Base-by-base conservation (phyloP, 2,797 vertebrate genomes). In the Gambusia yucatana region DNA sequence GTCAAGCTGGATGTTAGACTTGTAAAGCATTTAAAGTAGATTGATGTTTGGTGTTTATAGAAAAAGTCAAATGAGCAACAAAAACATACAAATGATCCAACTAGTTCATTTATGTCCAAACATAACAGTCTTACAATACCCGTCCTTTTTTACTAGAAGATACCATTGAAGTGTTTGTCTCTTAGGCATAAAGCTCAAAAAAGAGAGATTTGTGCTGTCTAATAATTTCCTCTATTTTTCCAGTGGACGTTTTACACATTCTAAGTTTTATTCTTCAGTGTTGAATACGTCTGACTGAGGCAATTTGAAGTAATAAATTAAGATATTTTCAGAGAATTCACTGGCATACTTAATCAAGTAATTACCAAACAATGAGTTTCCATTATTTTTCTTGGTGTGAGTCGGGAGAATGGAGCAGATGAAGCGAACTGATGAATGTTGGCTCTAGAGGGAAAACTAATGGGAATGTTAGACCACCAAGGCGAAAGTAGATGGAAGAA, bases 301-400 rank as follows among this genome's bases (percentile, higher is more conserved):
- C 48, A 20, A 73, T 39, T 55, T 55, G 50, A 65, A 33, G 16
- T 30, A 77, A 61, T 22, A 72, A n/a, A 78, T 39, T 0, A 78
- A 72, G 41, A 39, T 13, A 77, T 72, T 72, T 50, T 4, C 33
- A 46, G 48, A 78, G 46, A 55, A 46, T 61, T 48, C 25, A 5
- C n/a, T 50, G 36, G 16, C 30, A 20, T 16, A 28, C 59, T 74
- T 55, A 77, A 78, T 43, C 59, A 36, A 17, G 33, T 30, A 14
- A 84, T 76, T 75, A 78, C 16, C 69, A 55, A 78, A 73, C 44
- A 61, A 81, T 70, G 20, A 74, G 30, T 14, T 46, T 6, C n/a
- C 16, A 11, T 25, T 75, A 67, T 72, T 75, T 72, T 77, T 28
- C 46, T 28, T 5, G 1, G 25, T 46, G 44, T 44, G 57, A 83